Evolutionary conservation across 2,888 invertebrate genomes (phyloP), one percentile per base, ranked within the genome.

Genomic region (Hybos culiciformis): DNA sequence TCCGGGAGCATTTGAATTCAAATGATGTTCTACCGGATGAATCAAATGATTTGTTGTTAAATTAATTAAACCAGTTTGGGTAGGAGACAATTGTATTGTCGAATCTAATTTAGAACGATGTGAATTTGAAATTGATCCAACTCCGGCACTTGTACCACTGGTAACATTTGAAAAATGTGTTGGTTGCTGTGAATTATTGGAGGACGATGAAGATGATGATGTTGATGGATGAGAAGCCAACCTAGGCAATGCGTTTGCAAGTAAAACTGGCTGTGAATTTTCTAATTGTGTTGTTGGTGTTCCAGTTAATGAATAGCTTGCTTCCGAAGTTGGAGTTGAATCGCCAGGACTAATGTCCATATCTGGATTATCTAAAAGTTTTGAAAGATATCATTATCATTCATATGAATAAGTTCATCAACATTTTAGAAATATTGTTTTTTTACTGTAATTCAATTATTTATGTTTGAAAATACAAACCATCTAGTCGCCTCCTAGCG

Each of bases 301-400:
- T 44, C 66, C 65, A 48, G 63, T 63, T 43, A 66, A 49, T 41
- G 66, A 63, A 54, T 81, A 82, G 46, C 81, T 79, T 50, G 81
- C 78, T 67, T 87, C 87, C 20, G 86, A 86, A 44, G 86, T 79
- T 31, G 87, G 87, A 48, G 87, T 88, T 60, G 87, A 88, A 59
- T 86, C 80, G 53, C 85, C 86, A 14, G 90, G 90, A 46, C 91
- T 92, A 59, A 92, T 91, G 60, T 93, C 92, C 91, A 92, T 91
- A 59, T 92, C 92, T 66, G 90, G 84, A 56, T 70, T 70, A 48
- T 73, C 74, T 42, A 68, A 70, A 60, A 23, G 20, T 19, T 26
- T 23, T 32, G 3, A 7, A 3, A 17, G 15, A 8, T 9, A 19
- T 12, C 3, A 12, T n/a, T n/a, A n/a, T n/a, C n/a, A n/a, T n/a